Evolutionary conservation across 2,113 vertebrate species (phyloP).

Genomic region (Hyaena hyaena): DNA sequence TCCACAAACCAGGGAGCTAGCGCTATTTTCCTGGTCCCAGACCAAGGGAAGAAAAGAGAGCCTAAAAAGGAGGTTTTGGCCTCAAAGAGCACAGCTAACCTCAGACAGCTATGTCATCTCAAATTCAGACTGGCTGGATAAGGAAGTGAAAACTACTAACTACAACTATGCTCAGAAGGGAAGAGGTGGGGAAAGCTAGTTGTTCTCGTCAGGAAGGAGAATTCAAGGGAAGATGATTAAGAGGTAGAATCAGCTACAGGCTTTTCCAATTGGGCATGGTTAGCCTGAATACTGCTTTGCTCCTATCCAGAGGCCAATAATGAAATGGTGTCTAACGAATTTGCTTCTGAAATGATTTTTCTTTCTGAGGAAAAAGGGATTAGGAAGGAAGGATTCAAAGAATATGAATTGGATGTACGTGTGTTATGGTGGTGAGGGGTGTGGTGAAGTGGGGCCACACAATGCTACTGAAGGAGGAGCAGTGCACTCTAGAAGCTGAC

Average conservation of each 20-base stretch:
- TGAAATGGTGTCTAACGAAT: background rate
- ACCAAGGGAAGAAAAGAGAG: constrained; percentile 12
- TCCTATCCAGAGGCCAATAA: background rate
- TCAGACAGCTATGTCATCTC: background rate
- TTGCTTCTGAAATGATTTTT: constrained; percentile 25
- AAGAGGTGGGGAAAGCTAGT: background rate
- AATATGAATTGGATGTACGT: background rate
- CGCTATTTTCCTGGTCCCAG: constrained; percentile 17
- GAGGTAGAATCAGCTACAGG: background rate
- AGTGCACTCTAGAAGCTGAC: background rate
- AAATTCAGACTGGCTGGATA: constrained; percentile 8
- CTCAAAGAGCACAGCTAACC: constrained; percentile 35
- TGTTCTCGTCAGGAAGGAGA: constrained; percentile 38
- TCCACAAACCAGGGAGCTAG: background rate
- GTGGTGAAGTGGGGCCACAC: background rate
- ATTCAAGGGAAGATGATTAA: background rate
- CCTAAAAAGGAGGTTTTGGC: constrained; percentile 32
- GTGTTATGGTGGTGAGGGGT: background rate
- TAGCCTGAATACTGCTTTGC: background rate
- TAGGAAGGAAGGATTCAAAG: background rate
- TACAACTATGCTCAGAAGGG: background rate
- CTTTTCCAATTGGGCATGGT: background rate
- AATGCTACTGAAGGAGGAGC: background rate
- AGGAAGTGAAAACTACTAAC: constrained; percentile 40
- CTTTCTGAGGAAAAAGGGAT: background rate